A percentile compares a stretch with the other conserved stretches of the same genome.
phyloP scores from a whole-genome alignment of 53 echinoderm and acorn worm genomes.

The Actinopyga echinites region DNA sequence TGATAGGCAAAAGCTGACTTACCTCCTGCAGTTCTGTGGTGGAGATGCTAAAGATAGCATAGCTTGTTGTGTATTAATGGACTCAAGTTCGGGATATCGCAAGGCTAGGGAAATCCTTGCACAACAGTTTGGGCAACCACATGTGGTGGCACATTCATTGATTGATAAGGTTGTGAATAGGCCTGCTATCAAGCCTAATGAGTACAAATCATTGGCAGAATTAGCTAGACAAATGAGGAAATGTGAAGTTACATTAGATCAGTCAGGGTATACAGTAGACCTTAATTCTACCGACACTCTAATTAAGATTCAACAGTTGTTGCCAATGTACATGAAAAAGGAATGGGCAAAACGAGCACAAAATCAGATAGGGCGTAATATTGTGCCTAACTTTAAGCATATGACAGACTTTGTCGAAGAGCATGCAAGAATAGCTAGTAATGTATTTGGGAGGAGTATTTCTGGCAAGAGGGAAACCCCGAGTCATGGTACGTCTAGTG shows the following conservation, averaged over 20 bases:
- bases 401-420: slow-evolving; percentile 67
- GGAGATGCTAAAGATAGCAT: slow-evolving; percentile 58
- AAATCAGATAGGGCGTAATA: slow-evolving; percentile 2
- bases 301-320: slow-evolving; percentile 29
- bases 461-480: background rate
- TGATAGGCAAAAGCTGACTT: slow-evolving; percentile 37
- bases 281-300: slow-evolving; percentile 30
- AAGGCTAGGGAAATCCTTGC: slow-evolving; percentile 30
- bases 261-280: slow-evolving; percentile 46
- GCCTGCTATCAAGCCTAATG: slow-evolving; percentile 35
- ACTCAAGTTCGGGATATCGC: slow-evolving; percentile 17
- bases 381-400: slow-evolving; percentile 31
- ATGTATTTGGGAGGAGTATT: slow-evolving; percentile 54
- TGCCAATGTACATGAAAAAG: slow-evolving; percentile 48
- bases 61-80: slow-evolving; percentile 48
- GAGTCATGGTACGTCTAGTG: background rate
- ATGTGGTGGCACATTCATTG: slow-evolving; percentile 23
- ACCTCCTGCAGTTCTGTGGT: slow-evolving; percentile 50
- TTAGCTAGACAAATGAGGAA: slow-evolving; percentile 54
- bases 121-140: slow-evolving; percentile 59
- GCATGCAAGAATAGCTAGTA: slow-evolving; percentile 46
- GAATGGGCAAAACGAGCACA: slow-evolving; percentile 59
- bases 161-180: slow-evolving; percentile 47
- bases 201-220: slow-evolving; percentile 33
- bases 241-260: slow-evolving; percentile 34